Conservation (phyloP, 2,113 vertebrate genomes). For the Bubo scandiacus region DNA sequence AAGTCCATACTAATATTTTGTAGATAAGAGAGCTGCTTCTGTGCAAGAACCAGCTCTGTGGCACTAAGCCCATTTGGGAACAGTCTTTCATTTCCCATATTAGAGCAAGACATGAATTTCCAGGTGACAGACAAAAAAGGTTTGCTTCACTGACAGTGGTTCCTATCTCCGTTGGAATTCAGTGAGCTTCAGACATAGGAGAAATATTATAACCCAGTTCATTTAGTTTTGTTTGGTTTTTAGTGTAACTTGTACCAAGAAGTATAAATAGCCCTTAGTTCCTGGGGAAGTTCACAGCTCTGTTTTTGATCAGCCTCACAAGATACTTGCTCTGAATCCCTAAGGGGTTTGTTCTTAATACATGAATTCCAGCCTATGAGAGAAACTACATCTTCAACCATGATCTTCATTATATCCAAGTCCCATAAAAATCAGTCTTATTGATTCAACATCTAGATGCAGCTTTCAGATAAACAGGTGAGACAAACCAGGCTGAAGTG, state of each 20-base stretch:
- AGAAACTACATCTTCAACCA: background rate
- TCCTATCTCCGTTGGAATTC: constrained; percentile 1
- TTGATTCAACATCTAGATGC: background rate
- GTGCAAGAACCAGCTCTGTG: background rate
- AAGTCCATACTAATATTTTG: background rate
- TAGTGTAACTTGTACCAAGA: constrained; percentile 1
- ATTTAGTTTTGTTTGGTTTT: constrained; percentile 18
- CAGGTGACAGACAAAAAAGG: background rate
- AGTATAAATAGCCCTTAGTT: constrained; percentile 38
- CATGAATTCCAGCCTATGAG: background rate
- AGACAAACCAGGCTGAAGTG: background rate
- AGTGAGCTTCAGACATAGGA: background rate
- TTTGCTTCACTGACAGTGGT: background rate
- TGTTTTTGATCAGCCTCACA: constrained; percentile 1
- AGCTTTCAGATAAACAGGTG: background rate
- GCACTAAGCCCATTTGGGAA: background rate
- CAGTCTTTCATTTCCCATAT: background rate
- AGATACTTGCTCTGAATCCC: constrained; percentile 3
- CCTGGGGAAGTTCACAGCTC: background rate
- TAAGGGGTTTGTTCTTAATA: background rate
- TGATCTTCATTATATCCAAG: background rate
- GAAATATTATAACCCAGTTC: background rate
- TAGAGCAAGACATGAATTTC: background rate
- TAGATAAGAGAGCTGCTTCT: background rate
- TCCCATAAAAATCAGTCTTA: background rate